These are phyloP conservation scores for Brachionus plicatilis DNA, from an alignment of 1,140 invertebrate genomes.

Conservation along the genomic window DNA sequence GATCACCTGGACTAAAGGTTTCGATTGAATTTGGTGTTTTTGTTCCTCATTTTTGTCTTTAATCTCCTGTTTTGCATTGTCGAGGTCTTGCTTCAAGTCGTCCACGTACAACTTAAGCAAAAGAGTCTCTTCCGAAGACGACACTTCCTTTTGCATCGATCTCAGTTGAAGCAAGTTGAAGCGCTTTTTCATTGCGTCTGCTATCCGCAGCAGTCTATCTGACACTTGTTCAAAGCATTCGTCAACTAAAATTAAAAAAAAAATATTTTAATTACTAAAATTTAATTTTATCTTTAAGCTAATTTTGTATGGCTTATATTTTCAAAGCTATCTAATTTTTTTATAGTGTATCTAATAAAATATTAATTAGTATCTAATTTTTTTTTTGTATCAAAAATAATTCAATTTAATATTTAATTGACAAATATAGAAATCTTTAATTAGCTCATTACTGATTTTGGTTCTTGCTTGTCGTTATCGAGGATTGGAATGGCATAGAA, in stretches of 20 bases:
- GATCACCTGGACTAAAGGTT: neutral
- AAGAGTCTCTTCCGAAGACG: constrained; percentile 20
- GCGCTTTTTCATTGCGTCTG: constrained; percentile 38
- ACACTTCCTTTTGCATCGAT: constrained; percentile 33
- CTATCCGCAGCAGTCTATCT: constrained; percentile 1
- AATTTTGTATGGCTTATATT: too few relatives aligned
- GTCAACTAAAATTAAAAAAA: neutral
- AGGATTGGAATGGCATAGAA: too few relatives aligned
- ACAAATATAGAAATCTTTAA: too few relatives aligned
- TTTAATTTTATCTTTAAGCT: too few relatives aligned
- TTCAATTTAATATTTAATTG: too few relatives aligned
- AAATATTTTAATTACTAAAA: too few relatives aligned
- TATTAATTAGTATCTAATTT: too few relatives aligned
- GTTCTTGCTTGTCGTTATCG: too few relatives aligned
- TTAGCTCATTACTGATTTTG: too few relatives aligned
- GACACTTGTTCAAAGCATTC: constrained; percentile 33
- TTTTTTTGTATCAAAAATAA: too few relatives aligned
- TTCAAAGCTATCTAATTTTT: too few relatives aligned
- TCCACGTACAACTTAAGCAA: constrained; percentile 28
- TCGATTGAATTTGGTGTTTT: neutral
- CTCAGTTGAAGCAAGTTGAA: constrained; percentile 20
- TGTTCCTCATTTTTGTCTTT: neutral
- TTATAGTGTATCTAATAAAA: too few relatives aligned
- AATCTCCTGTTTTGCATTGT: neutral
- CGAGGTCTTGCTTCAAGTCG: neutral